Evolutionary conservation across 37 sponge, comb jelly and placozoan genomes (phyloP).

Genomic region (Petrosia ficiformis): DNA sequence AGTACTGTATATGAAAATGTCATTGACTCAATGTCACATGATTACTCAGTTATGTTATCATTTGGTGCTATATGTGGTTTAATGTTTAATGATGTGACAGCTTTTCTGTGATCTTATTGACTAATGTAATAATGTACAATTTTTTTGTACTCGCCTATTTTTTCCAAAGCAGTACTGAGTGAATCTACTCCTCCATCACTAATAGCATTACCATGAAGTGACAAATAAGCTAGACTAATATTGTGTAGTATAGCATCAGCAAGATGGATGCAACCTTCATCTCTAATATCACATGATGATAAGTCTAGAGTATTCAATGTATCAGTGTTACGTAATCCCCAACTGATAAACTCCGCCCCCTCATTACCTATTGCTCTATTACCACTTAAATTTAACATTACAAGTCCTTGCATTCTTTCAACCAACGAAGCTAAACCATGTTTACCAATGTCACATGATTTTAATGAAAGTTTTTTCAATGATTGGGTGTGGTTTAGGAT

Average conservation of each 20-base stretch:
- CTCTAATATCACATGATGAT: conserved; percentile 35
- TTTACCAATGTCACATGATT: conserved; percentile 26
- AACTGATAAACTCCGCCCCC: conserved; percentile 17
- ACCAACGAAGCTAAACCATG: conserved; percentile 17
- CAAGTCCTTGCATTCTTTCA: background rate
- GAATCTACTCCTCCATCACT: conserved; percentile 28
- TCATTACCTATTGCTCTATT: conserved; percentile 13
- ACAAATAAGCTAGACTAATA: conserved; percentile 11
- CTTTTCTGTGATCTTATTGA: background rate
- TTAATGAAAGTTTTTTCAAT: conserved; percentile 13
- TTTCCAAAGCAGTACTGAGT: conserved; percentile 7
- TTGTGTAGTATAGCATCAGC: conserved; percentile 24
- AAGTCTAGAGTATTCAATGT: conserved; percentile 7
- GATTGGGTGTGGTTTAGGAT: conserved; percentile 6
- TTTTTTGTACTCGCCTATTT: conserved; percentile 16
- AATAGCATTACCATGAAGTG: conserved; percentile 20
- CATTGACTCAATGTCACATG: too few species aligned
- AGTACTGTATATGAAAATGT: too few species aligned
- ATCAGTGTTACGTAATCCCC: conserved; percentile 19
- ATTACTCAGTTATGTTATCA: too few species aligned
- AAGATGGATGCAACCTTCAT: conserved; percentile 34
- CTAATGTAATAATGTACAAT: background rate
- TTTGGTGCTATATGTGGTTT: too few species aligned
- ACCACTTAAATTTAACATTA: conserved; percentile 17
- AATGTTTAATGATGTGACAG: too few species aligned